Conservation (phyloP, 2,888 invertebrate genomes). For the Branchipolynoe longqiensis region DNA sequence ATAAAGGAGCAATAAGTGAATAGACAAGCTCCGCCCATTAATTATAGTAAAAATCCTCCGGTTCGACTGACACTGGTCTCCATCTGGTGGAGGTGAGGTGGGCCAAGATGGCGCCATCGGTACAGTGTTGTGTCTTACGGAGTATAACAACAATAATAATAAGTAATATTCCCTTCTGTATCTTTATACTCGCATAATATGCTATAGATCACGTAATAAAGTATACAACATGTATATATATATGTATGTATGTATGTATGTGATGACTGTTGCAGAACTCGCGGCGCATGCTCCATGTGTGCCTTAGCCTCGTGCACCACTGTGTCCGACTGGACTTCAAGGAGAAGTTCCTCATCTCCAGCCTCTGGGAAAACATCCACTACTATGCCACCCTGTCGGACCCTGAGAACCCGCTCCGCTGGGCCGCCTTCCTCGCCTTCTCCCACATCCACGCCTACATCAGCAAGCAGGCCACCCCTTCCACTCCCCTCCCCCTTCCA, state of each 20-base stretch:
- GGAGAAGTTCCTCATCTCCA: conserved; percentile 41
- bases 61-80: too few species aligned
- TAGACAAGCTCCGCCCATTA: too few species aligned
- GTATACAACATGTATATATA: too few species aligned
- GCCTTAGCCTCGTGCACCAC: conserved; percentile 57
- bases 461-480: neutral
- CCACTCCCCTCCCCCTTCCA: neutral
- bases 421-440: conserved; percentile 59
- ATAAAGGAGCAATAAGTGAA: too few species aligned
- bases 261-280: conserved; percentile 51
- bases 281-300: conserved; percentile 43
- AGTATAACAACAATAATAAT: too few species aligned
- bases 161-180: too few species aligned
- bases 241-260: neutral
- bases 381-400: conserved; percentile 46
- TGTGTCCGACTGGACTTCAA: conserved; percentile 58
- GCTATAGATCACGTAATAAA: too few species aligned
- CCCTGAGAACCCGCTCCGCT: conserved; percentile 51
- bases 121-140: too few species aligned
- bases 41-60: too few species aligned
- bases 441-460: conserved; percentile 55
- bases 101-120: too few species aligned
- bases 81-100: too few species aligned
- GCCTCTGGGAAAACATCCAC: conserved; percentile 54
- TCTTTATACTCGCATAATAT: too few species aligned